phyloP scores from a whole-genome alignment of 2,888 invertebrate genomes.

The Desoria tigrina region DNA sequence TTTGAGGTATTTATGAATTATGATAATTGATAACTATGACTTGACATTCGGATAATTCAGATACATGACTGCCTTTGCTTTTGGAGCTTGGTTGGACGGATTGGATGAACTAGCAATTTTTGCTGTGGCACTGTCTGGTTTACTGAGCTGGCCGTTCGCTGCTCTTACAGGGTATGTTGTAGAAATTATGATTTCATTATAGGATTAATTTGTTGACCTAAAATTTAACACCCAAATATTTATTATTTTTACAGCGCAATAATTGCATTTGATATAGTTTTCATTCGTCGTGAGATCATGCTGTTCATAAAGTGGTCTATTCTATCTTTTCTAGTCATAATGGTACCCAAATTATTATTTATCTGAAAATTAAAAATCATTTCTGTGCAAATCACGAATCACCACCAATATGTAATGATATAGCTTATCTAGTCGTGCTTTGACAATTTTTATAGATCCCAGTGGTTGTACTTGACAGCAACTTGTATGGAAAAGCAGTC shows the following conservation, averaged over 20 bases:
- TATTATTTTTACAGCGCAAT: constrained; percentile 64
- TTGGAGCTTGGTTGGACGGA: constrained; percentile 86
- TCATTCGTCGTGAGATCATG: constrained; percentile 67
- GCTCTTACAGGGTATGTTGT: constrained; percentile 75
- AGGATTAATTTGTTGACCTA: not conserved
- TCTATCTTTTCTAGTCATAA: constrained; percentile 69
- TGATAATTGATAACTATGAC: not conserved
- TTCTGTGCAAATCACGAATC: not conserved
- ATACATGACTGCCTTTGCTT: constrained; percentile 77
- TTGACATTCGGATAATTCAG: constrained; percentile 53
- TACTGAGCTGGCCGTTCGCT: constrained; percentile 95
- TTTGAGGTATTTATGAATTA: not conserved
- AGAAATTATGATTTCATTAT: constrained; percentile 29
- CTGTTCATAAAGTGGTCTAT: constrained; percentile 76
- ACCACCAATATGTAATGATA: not conserved
- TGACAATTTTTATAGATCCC: constrained; percentile 62
- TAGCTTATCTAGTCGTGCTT: constrained; percentile 1
- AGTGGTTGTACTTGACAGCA: constrained; percentile 78
- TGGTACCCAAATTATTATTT: constrained; percentile 61
- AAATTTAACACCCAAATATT: not conserved
- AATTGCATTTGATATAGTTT: constrained; percentile 80
- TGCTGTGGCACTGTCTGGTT: constrained; percentile 76
- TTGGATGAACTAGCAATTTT: constrained; percentile 78
- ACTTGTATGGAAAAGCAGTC: constrained; percentile 83
- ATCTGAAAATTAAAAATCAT: not conserved